These are phyloP conservation scores for Hirundichthys speculiger DNA, from an alignment of 2,113 vertebrate genomes.

Conservation along the genomic window DNA sequence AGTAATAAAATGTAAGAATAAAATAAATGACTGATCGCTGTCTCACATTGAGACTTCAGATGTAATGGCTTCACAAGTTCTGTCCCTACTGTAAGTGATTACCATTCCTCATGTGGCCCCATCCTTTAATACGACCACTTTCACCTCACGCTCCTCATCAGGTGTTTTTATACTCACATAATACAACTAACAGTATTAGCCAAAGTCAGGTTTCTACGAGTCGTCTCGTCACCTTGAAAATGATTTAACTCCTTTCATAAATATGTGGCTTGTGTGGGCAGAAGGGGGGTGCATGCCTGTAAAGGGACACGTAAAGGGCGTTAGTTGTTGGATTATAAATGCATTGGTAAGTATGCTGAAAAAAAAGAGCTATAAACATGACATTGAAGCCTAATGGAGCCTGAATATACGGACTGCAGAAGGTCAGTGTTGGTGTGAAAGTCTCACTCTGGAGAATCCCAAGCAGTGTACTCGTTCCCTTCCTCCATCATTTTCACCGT, in stretches of 20 bases:
- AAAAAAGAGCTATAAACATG: constrained; percentile 21
- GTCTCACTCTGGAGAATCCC: constrained; percentile 38
- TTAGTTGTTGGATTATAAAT: neutral
- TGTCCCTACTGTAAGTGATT: neutral
- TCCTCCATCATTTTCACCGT: neutral
- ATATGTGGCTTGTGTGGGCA: constrained; percentile 4
- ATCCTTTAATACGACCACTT: neutral
- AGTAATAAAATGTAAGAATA: too few species aligned
- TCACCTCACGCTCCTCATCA: constrained; percentile 20
- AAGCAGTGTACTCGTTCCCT: neutral
- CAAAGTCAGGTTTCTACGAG: constrained; percentile 44
- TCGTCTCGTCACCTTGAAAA: constrained; percentile 28
- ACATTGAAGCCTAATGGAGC: constrained; percentile 34
- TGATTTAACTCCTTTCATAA: constrained; percentile 23
- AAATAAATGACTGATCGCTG: too few species aligned
- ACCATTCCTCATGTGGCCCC: constrained; percentile 14
- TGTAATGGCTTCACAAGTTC: too few species aligned
- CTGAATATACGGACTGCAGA: constrained; percentile 20
- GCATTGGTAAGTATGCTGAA: neutral
- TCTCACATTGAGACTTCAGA: too few species aligned
- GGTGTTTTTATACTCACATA: constrained; percentile 13
- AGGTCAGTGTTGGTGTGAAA: constrained; percentile 37
- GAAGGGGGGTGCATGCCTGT: neutral
- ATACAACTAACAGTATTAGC: constrained; percentile 20
- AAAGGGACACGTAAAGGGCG: neutral